phyloP scores from a whole-genome alignment of 2,113 vertebrate genomes.

The Oreotrochilus melanogaster region DNA sequence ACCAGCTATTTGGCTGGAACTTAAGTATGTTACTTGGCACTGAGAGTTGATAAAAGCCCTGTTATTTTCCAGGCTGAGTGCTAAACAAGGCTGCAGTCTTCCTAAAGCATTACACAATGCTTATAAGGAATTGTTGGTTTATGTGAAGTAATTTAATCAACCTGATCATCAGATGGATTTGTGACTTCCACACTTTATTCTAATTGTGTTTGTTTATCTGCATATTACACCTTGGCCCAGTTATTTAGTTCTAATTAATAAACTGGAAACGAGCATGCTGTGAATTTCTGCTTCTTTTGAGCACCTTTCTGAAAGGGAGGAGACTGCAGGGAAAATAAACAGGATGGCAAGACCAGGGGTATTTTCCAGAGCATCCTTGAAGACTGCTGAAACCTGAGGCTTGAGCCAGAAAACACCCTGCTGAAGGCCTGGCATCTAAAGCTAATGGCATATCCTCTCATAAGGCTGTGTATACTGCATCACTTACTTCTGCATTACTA shows the following conservation, averaged over 20 bases:
- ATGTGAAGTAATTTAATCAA: conserved; percentile 57
- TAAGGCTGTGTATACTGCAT: neutral
- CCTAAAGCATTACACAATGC: conserved; percentile 12
- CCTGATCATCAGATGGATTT: conserved; percentile 51
- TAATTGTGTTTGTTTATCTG: conserved; percentile 48
- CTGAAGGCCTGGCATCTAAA: neutral
- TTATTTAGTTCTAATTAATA: conserved; percentile 57
- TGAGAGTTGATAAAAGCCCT: conserved; percentile 33
- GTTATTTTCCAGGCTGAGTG: conserved; percentile 53
- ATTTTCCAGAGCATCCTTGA: neutral
- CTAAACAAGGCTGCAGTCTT: conserved; percentile 22
- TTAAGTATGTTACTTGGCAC: conserved; percentile 64
- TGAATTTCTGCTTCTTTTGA: neutral
- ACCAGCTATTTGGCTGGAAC: conserved; percentile 66
- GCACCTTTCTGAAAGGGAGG: neutral
- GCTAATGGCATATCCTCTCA: neutral
- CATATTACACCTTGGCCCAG: conserved; percentile 23
- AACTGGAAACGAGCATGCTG: conserved; percentile 7
- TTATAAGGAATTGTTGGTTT: conserved; percentile 62
- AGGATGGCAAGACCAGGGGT: neutral
- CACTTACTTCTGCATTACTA: neutral
- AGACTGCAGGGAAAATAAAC: neutral
- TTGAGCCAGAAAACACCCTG: neutral
- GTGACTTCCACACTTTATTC: conserved; percentile 30
- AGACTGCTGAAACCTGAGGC: neutral